Evolutionary conservation across 2,797 vertebrate species (phyloP).

Genomic region (Pipistrellus pipistrellus): DNA sequence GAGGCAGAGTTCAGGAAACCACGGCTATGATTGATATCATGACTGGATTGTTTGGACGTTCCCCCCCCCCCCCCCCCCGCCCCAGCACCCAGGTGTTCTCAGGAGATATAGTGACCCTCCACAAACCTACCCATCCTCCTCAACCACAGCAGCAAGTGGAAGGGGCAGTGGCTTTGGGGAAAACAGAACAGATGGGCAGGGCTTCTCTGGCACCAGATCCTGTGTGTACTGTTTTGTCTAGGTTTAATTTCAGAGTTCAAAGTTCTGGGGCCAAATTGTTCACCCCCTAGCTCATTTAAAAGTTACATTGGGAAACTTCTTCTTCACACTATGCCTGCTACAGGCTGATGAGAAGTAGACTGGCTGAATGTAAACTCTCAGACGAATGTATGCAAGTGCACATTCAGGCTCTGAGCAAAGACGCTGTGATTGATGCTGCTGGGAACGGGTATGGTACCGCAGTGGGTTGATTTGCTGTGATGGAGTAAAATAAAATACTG

Average conservation of each 20-base stretch:
- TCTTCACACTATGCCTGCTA: not conserved
- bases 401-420: not conserved
- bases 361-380: not conserved
- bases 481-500: constrained; percentile 1
- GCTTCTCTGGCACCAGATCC: not conserved
- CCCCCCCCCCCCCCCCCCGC: too few species aligned
- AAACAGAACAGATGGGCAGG: not conserved
- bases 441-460: not conserved
- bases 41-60: not conserved
- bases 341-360: not conserved
- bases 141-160: not conserved
- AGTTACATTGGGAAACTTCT: not conserved
- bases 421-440: not conserved
- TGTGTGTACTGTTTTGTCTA: not conserved
- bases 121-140: not conserved
- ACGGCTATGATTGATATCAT: not conserved
- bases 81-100: not conserved
- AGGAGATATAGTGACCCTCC: not conserved
- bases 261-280: not conserved
- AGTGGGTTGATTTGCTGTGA: not conserved
- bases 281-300: not conserved
- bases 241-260: not conserved
- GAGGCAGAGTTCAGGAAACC: not conserved
- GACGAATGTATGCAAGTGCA: not conserved
- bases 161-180: rapidly evolving